Conservation (phyloP, 2,888 invertebrate species). For the Yponomeuta cagnagella region DNA sequence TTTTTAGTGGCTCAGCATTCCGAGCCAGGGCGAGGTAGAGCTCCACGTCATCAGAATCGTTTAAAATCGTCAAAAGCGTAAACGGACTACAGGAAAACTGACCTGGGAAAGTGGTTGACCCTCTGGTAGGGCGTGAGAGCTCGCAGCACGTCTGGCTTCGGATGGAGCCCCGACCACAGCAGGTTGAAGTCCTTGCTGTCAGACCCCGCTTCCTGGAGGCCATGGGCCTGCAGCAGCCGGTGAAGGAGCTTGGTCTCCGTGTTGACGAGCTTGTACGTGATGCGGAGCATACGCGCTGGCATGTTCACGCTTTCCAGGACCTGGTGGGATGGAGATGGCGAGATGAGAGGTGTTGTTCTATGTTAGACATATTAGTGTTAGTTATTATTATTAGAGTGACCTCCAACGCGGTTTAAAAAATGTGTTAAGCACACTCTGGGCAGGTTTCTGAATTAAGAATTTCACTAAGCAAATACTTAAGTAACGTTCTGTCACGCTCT, state of each 20-base stretch:
- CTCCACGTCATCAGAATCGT: too few species aligned
- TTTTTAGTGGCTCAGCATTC: too few species aligned
- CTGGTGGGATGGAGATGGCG: slow-evolving; percentile 28
- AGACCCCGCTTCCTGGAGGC: slow-evolving; percentile 78
- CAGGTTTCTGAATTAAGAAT: too few species aligned
- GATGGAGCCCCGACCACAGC: slow-evolving; percentile 94
- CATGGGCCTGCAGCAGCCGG: slow-evolving; percentile 85
- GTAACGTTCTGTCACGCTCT: too few species aligned
- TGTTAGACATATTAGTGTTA: too few species aligned
- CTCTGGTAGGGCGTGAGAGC: slow-evolving; percentile 91
- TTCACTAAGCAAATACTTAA: too few species aligned
- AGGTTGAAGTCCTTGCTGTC: slow-evolving; percentile 86
- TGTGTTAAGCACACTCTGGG: too few species aligned
- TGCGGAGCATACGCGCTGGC: slow-evolving; percentile 81
- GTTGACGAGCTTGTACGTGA: slow-evolving; percentile 87
- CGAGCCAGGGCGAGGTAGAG: too few species aligned
- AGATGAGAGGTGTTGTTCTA: neutral
- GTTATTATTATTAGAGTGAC: too few species aligned
- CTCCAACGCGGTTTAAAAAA: too few species aligned
- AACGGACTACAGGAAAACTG: slow-evolving; percentile 23
- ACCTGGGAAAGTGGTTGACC: slow-evolving; percentile 96
- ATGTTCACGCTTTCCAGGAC: slow-evolving; percentile 69
- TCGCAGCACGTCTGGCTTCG: slow-evolving; percentile 91
- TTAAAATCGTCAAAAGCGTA: too few species aligned
- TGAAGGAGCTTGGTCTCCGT: slow-evolving; percentile 88